Percentiles rank a stretch among this genome's conserved stretches.
phyloP scores from a whole-genome alignment of 2,888 invertebrate species.

The Alloplasta piceator region DNA sequence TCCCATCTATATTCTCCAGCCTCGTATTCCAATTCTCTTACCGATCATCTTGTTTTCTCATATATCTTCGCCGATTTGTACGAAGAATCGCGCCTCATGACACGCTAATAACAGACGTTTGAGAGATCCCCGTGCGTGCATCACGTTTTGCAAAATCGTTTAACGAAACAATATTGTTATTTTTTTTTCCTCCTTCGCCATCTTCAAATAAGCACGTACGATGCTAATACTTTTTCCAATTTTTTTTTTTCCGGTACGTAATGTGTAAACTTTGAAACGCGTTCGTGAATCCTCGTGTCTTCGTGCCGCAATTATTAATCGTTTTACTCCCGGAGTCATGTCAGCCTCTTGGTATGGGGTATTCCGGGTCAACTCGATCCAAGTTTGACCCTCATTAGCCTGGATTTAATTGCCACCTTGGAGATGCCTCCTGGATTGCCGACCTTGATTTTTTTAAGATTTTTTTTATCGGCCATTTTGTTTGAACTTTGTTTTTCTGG shows the following conservation, averaged over 20 bases:
- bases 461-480: no score
- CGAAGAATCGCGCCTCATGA: conserved; percentile 37
- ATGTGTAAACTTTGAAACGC: conserved; percentile 17
- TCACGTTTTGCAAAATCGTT: conserved; percentile 54
- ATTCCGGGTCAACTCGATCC: not conserved
- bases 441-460: no score
- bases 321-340: conserved; percentile 18
- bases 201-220: conserved; percentile 37
- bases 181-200: not conserved
- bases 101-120: conserved; percentile 55
- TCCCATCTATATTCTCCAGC: not conserved
- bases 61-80: not conserved
- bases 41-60: not conserved
- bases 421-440: no score
- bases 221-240: conserved; percentile 2
- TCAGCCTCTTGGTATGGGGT: not conserved
- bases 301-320: conserved; percentile 53
- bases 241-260: not conserved
- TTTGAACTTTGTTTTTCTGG: no score
- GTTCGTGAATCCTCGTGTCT: conserved; percentile 36
- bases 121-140: conserved; percentile 47
- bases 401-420: no score
- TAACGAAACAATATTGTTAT: conserved; percentile 57
- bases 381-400: no score
- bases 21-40: not conserved